Conservation (phyloP, 2,797 vertebrate genomes). For the Macroramphosus scolopax region DNA sequence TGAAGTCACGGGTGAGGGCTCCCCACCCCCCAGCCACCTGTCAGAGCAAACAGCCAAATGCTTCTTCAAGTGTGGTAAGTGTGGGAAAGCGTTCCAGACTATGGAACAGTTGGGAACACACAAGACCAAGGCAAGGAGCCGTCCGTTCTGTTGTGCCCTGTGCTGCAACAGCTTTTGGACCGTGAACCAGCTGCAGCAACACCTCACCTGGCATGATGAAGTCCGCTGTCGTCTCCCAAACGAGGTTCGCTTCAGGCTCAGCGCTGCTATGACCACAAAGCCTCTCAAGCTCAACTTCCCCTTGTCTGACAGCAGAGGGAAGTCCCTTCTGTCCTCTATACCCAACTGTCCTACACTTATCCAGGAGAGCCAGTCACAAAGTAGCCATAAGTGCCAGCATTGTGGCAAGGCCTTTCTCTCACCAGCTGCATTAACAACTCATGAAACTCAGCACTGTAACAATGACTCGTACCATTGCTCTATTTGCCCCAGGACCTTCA, state of each 20-base stretch:
- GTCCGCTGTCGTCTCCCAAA: conserved; percentile 78
- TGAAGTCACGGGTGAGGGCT: conserved; percentile 36
- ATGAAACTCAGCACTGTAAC: conserved; percentile 59
- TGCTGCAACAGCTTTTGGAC: conserved; percentile 82
- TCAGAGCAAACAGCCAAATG: conserved; percentile 61
- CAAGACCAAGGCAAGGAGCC: conserved; percentile 66
- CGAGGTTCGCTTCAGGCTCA: conserved; percentile 77
- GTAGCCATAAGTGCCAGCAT: conserved; percentile 69
- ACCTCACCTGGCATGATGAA: conserved; percentile 81
- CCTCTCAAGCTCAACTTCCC: conserved; percentile 29
- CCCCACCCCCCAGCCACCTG: conserved; percentile 12
- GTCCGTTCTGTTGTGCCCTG: conserved; percentile 75
- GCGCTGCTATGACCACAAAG: conserved; percentile 53
- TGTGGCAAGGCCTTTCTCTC: conserved; percentile 75
- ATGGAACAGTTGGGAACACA: conserved; percentile 71
- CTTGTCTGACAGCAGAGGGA: conserved; percentile 22
- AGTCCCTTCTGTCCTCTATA: conserved; percentile 8
- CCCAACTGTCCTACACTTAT: background rate
- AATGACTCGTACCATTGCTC: conserved; percentile 66
- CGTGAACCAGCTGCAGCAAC: conserved; percentile 79
- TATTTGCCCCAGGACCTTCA: conserved; percentile 70
- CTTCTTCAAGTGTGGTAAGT: conserved; percentile 80
- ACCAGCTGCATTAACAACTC: conserved; percentile 58
- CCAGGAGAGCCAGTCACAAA: conserved; percentile 34
- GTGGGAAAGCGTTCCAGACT: conserved; percentile 80